These are phyloP conservation scores for Limnephilus lunatus DNA, from an alignment of 2,888 invertebrate genomes.

Conservation along the genomic window DNA sequence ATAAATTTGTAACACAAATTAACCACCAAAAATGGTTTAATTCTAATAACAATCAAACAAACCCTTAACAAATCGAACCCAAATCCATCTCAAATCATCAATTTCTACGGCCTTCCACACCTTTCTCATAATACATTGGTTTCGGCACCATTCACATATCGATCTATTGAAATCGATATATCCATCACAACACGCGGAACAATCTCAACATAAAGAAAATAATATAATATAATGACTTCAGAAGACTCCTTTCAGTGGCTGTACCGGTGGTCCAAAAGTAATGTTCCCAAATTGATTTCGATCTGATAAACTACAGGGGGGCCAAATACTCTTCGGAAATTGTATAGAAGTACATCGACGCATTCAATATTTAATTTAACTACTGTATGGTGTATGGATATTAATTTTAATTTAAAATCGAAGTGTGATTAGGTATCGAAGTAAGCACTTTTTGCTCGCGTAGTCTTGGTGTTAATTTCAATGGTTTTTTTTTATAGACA, in stretches of 20 bases:
- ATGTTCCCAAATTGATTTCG: constrained; percentile 45
- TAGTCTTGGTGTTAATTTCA: neutral
- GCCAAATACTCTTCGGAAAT: constrained; percentile 9
- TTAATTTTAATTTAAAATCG: constrained; percentile 43
- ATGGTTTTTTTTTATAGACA: constrained; percentile 4
- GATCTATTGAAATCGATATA: constrained; percentile 20
- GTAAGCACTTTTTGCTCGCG: neutral
- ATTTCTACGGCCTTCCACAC: neutral
- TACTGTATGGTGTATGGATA: constrained; percentile 26
- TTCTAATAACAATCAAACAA: neutral
- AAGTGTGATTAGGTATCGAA: constrained; percentile 14
- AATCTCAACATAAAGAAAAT: neutral
- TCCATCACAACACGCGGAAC: neutral
- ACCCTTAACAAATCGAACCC: neutral
- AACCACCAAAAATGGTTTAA: neutral
- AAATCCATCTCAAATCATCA: neutral
- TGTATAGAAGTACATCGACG: constrained; percentile 17
- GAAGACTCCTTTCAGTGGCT: constrained; percentile 7
- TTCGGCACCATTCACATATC: constrained; percentile 33
- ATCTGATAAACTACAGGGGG: constrained; percentile 35
- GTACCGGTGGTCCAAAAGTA: constrained; percentile 40
- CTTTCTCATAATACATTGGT: neutral
- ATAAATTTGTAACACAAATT: neutral
- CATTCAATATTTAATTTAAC: constrained; percentile 39
- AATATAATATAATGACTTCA: neutral